These are phyloP conservation scores for Oreocharis arfaki DNA, from an alignment of 2,113 vertebrate species.

Conservation along the genomic window DNA sequence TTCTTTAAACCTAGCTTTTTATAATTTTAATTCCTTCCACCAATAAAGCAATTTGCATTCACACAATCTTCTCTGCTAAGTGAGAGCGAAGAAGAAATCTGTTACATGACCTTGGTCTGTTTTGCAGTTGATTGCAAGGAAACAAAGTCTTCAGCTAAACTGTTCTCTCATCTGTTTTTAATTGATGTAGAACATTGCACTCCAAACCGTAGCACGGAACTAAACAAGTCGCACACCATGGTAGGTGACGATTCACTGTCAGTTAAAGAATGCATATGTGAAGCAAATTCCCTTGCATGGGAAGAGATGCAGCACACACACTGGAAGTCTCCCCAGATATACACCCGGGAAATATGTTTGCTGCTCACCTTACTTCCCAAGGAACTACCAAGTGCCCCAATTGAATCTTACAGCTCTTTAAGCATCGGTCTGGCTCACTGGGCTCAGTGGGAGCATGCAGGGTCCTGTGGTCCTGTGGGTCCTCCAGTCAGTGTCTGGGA, in stretches of 20 bases:
- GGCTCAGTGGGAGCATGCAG: background rate
- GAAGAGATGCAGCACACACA: background rate
- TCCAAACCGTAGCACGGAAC: constrained; percentile 24
- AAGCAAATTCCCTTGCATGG: background rate
- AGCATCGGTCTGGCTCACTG: background rate
- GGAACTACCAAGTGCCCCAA: background rate
- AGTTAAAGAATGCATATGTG: background rate
- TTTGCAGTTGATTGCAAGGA: constrained; percentile 74
- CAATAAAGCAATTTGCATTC: constrained; percentile 79
- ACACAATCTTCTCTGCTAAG: constrained; percentile 57
- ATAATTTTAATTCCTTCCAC: constrained; percentile 78
- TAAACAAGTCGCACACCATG: background rate
- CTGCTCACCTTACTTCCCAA: background rate
- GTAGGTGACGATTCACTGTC: background rate
- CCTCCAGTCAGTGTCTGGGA: background rate
- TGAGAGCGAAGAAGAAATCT: constrained; percentile 64
- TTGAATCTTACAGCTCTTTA: background rate
- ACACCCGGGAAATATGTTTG: background rate
- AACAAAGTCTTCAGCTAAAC: constrained; percentile 63
- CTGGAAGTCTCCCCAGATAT: background rate
- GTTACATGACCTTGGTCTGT: constrained; percentile 71
- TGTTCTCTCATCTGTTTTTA: constrained; percentile 67
- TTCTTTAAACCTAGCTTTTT: constrained; percentile 74
- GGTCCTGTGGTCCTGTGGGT: background rate
- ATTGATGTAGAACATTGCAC: constrained; percentile 57